Evolutionary conservation across 2,888 invertebrate genomes (phyloP), one percentile per base, ranked within the genome.

Genomic region (Lithophane socia): DNA sequence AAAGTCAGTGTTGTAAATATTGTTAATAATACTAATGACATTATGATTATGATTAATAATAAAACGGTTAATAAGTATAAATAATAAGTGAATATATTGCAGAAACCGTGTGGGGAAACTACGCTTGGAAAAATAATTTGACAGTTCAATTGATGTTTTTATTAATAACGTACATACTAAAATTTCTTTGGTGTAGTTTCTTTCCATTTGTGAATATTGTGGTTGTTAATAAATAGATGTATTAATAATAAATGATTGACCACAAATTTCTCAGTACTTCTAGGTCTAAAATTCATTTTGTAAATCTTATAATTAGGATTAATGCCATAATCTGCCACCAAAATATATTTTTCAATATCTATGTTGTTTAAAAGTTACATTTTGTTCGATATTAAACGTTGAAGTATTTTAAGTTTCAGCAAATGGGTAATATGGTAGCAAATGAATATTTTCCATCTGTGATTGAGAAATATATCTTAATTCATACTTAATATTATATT

Each of bases 41-140:
- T 84, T 86, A 79, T 86, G 79, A 88, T 84, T 86, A 80, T 86
- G 79, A 87, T 85, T 86, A 87, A 81, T 89, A 77, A 69, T 83
- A 88, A 86, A 86, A 85, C 82, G 87, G 90, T 79, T 79, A 64
- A 78, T 83, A 77, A 77, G 72, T 86, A 84, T 75, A 77, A 84
- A 82, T 87, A 84, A 85, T 91, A 91, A 88, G 89, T 91, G 83
- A 90, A 89, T 88, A 90, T 91, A 93, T 92, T 88, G 92, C 95
- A 94, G 92, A 93, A 91, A 95, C 94, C 94, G 95, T 96, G 95
- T 96, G 96, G 96, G 96, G 96, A 96, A 96, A 96, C 96, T 96
- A 96, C 96, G 96, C 96, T 96, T 96, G 94, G 94, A 94, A 93
- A 92, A 93, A 94, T 94, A 93, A 94, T 93, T 96, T 95, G 94